Conservation (phyloP, 2,888 invertebrate genomes). For the Drosophila greeni region DNA sequence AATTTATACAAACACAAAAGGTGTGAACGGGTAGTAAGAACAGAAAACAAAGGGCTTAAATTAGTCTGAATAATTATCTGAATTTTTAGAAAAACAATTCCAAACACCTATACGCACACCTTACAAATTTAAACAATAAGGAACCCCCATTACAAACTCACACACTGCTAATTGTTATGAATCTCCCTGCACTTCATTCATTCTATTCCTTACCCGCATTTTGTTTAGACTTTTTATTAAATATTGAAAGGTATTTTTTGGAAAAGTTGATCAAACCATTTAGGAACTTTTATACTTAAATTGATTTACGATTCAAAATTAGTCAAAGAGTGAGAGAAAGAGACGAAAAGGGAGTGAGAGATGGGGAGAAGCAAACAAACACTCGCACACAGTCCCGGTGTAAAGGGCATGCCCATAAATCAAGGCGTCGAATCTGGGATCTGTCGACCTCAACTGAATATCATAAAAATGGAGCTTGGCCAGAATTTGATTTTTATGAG, state of each 20-base stretch:
- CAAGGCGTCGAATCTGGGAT: constrained; percentile 52
- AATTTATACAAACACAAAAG: background rate
- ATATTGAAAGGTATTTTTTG: constrained; percentile 23
- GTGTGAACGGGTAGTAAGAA: background rate
- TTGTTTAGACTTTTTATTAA: constrained; percentile 59
- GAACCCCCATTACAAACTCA: background rate
- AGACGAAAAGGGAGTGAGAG: background rate
- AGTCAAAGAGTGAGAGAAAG: constrained; percentile 60
- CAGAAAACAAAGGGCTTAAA: background rate
- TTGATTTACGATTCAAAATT: constrained; percentile 71
- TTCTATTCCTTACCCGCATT: background rate
- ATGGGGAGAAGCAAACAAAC: constrained; percentile 39
- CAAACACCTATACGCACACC: background rate
- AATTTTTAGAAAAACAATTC: background rate
- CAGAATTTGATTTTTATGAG: constrained; percentile 73
- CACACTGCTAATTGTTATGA: constrained; percentile 29
- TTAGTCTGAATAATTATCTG: no score
- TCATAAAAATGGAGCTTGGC: constrained; percentile 54
- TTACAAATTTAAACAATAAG: background rate
- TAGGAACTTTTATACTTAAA: constrained; percentile 58
- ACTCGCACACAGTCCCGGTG: constrained; percentile 1
- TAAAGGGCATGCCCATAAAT: constrained; percentile 64
- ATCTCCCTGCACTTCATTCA: background rate
- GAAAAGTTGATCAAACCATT: constrained; percentile 50
- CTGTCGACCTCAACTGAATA: constrained; percentile 41